Percentiles rank a stretch among this genome's conserved stretches.
Evolutionary conservation across 1,140 invertebrate species (phyloP).

Genomic region (Triops cancriformis): DNA sequence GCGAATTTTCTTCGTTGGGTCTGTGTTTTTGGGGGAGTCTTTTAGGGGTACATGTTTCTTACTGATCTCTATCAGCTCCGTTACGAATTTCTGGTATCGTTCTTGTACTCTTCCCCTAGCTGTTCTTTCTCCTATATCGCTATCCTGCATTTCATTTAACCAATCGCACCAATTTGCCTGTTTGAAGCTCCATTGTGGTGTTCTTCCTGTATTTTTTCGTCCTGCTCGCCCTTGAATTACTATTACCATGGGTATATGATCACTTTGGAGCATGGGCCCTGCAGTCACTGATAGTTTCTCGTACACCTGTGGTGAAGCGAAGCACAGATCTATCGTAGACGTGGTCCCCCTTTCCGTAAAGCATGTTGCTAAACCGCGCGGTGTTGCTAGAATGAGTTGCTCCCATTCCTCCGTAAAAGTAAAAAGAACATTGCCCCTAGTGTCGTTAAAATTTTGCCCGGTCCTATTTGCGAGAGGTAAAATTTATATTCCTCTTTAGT

Average conservation of each 20-base stretch:
- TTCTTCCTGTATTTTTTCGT: not conserved
- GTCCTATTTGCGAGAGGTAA: not conserved
- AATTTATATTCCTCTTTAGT: not conserved
- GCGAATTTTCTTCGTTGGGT: not conserved
- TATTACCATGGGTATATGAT: not conserved
- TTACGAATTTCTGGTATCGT: not conserved
- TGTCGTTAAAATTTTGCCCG: not conserved
- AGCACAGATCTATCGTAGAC: not conserved
- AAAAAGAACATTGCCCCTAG: not conserved
- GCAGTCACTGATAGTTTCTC: not conserved
- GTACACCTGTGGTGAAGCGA: not conserved
- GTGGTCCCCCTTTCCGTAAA: not conserved
- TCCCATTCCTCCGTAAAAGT: not conserved
- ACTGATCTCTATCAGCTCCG: not conserved
- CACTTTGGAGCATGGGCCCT: not conserved
- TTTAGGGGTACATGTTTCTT: not conserved
- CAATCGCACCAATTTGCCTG: not conserved
- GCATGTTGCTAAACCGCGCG: not conserved
- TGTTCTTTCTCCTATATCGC: not conserved
- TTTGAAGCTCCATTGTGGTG: not conserved
- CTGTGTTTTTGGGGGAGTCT: too few species aligned
- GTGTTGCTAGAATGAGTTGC: not conserved
- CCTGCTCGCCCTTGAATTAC: not conserved
- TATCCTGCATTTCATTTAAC: not conserved
- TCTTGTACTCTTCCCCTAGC: not conserved